These are phyloP conservation scores for Heterodera filipjevi DNA, from an alignment of 2,888 invertebrate species.

Conservation along the genomic window DNA sequence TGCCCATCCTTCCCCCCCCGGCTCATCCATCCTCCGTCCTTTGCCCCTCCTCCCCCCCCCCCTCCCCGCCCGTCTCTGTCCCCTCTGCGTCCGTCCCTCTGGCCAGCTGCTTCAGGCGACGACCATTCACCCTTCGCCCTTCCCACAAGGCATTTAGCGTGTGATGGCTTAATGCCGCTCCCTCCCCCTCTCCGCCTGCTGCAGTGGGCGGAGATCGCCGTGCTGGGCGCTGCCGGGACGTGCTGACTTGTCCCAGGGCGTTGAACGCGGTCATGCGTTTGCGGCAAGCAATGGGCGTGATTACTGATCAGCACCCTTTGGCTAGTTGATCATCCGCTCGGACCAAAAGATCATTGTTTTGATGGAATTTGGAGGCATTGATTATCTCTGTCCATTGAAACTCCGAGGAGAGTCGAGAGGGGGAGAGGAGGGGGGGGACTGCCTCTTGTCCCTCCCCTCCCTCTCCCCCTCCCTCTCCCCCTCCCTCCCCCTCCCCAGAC, in stretches of 20 bases:
- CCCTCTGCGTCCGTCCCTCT: neutral
- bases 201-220: neutral
- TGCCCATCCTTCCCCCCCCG: neutral
- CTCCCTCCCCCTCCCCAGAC: neutral
- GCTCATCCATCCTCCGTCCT: neutral
- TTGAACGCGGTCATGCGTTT: neutral
- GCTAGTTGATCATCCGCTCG: neutral
- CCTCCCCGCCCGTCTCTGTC: neutral
- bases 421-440: neutral
- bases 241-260: slow-evolving; percentile 9
- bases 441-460: neutral
- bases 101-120: slow-evolving; percentile 3
- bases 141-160: slow-evolving; percentile 1
- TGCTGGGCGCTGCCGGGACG: slow-evolving; percentile 9
- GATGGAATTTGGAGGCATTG: neutral
- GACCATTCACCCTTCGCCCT: neutral
- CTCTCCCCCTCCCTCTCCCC: too few relatives aligned
- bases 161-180: neutral
- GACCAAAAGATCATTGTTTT: slow-evolving; percentile 2
- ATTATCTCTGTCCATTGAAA: neutral
- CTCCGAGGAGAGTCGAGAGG: neutral
- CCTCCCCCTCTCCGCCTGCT: neutral
- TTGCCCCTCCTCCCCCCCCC: neutral
- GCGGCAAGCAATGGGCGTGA: neutral
- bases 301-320: neutral